Evolutionary conservation across 2,888 invertebrate genomes (phyloP).

Genomic region (Dastarcus helophoroides): DNA sequence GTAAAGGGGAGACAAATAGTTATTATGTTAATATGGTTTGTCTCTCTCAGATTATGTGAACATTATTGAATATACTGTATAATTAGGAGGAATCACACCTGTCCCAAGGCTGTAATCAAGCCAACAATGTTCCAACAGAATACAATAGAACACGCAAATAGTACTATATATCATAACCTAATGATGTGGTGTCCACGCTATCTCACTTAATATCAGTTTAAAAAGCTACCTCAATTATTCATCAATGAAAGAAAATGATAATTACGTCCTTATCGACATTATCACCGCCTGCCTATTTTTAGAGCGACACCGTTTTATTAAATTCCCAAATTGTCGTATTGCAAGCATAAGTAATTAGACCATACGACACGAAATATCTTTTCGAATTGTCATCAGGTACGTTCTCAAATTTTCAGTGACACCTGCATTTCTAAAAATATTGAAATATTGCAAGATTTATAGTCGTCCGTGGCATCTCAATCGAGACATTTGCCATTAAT

Average conservation of each 20-base stretch:
- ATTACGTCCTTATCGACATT: not conserved
- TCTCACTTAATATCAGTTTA: not conserved
- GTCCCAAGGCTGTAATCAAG: constrained; percentile 30
- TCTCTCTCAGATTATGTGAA: too few species aligned
- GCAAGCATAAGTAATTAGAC: too few species aligned
- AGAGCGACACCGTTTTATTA: not conserved
- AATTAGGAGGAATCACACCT: constrained; percentile 30
- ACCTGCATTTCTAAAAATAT: too few species aligned
- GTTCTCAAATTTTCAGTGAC: too few species aligned
- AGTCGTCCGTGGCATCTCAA: too few species aligned
- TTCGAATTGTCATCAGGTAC: too few species aligned
- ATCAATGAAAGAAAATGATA: not conserved
- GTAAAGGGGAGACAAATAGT: too few species aligned
- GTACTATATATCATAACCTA: constrained; percentile 1
- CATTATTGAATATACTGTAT: not conserved
- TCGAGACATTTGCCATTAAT: too few species aligned
- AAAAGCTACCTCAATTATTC: not conserved
- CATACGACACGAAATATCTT: too few species aligned
- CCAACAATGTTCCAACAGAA: constrained; percentile 26
- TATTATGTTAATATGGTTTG: too few species aligned
- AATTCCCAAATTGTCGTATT: constrained; percentile 1
- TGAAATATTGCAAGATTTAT: too few species aligned
- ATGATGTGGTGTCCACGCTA: constrained; percentile 2
- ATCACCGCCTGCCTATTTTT: not conserved
- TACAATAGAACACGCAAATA: constrained; percentile 25